Base-by-base conservation (phyloP, 2,888 invertebrate genomes). In the Aproaerema taeniolella region DNA sequence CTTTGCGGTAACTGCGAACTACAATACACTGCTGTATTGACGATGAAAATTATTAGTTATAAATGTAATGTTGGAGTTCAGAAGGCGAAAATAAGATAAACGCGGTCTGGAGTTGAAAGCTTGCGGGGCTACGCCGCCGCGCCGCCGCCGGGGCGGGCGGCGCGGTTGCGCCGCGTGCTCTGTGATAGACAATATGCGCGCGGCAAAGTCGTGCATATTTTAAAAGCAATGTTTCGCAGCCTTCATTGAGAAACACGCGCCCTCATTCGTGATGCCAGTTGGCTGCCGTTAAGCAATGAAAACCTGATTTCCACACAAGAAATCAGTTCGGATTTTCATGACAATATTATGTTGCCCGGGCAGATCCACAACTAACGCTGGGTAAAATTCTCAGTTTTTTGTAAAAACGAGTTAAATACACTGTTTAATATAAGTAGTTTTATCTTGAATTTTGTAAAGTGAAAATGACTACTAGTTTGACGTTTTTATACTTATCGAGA, bases 211-310 rank as follows among this genome's bases (percentile, higher is more conserved):
- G 81, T 83, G 78, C 74, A 78, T 81, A 83, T 79, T 81, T 78
- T 79, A 72, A 76, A 74, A 76, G 72, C 75, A 78, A 77, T 60
- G 69, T 83, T 85, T 82, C 81, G 75, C 71, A 78, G 85, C 69
- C 73, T 80, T 74, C 71, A 76, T 85, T 83, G 81, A 76, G 83
- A 80, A 82, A 86, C 68, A 67, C 66, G 65, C 74, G 85, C 73
- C 79, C 81, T 71, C 81, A 80, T 81, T 83, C 77, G 78, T 79
- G 81, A 73, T 78, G 77, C 71, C 75, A 75, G 75, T 58, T 60
- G 57, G 61, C 66, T 67, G 68, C 55, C 55, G 68, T 83, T 82
- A 73, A 59, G 82, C 72, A 83, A 82, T 72, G 67, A 72, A 76
- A 79, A 81, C 77, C 70, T 71, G 76, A 77, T 81, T 82, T 82